A percentile compares a stretch with the other conserved stretches of the same genome.
These are phyloP conservation scores for Candidula unifasciata DNA, from an alignment of 2,888 invertebrate genomes.

Conservation along the genomic window DNA sequence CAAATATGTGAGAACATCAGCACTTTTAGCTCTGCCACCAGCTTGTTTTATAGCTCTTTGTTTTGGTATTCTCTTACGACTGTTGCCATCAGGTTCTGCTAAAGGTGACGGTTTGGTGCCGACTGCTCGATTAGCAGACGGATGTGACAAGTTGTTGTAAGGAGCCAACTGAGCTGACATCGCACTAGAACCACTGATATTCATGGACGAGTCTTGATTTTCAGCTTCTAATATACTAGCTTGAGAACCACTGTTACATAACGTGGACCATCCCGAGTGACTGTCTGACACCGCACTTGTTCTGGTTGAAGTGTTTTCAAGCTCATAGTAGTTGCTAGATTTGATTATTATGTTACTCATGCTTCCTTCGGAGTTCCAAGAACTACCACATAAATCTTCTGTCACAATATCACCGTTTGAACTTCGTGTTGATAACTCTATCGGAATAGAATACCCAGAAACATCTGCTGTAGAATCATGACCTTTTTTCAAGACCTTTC, in stretches of 20 bases:
- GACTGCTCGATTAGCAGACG: neutral
- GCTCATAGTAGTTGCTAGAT: slow-evolving; percentile 31
- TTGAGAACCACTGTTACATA: slow-evolving; percentile 24
- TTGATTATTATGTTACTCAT: neutral
- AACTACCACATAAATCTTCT: neutral
- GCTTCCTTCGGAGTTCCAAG: slow-evolving; percentile 4
- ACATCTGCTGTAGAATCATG: neutral
- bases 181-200: neutral
- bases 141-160: neutral
- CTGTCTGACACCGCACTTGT: slow-evolving; percentile 27
- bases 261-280: slow-evolving; percentile 10
- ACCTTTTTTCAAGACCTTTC: neutral
- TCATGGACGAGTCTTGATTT: slow-evolving; percentile 25
- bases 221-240: slow-evolving; percentile 11
- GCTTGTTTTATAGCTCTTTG: neutral
- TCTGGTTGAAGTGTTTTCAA: slow-evolving; percentile 16
- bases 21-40: neutral
- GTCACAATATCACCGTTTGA: neutral
- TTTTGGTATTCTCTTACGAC: neutral
- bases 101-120: neutral
- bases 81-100: neutral
- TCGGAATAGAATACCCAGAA: slow-evolving; percentile 29
- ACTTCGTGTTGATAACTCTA: neutral
- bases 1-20: neutral
- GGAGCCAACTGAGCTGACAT: neutral